phyloP scores from a whole-genome alignment of 92 coral and sea anemone genomes.

The Zoanthus sociatus region DNA sequence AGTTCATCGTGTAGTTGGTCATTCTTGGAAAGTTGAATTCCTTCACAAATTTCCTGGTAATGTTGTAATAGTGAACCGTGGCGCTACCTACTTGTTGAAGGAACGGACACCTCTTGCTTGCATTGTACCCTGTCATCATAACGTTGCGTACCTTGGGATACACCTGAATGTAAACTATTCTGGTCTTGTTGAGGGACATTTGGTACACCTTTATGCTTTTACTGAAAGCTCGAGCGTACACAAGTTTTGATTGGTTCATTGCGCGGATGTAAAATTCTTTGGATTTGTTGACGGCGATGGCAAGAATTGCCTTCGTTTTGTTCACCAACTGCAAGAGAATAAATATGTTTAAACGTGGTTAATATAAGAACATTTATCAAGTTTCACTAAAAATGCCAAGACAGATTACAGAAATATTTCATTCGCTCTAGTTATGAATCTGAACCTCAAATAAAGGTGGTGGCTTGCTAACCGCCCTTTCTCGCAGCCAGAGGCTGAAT shows the following conservation, averaged over 20 bases:
- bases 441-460: no score
- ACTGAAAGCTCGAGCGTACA: slow-evolving; percentile 22
- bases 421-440: not conserved
- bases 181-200: slow-evolving; percentile 18
- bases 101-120: slow-evolving; percentile 38
- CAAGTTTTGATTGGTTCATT: slow-evolving; percentile 34
- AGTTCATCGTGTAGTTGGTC: slow-evolving; percentile 56
- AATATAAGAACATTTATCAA: not conserved
- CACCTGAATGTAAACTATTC: slow-evolving; percentile 9
- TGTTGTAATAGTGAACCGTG: slow-evolving; percentile 59
- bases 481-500: no score
- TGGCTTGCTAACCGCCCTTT: no score
- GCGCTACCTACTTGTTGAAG: slow-evolving; percentile 27
- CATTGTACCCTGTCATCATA: slow-evolving; percentile 50
- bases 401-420: not conserved
- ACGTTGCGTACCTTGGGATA: slow-evolving; percentile 49
- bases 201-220: slow-evolving; percentile 17
- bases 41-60: slow-evolving; percentile 54
- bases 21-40: slow-evolving; percentile 61
- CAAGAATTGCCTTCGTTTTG: not conserved
- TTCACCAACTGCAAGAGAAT: slow-evolving; percentile 17
- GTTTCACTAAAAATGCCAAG: no score
- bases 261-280: slow-evolving; percentile 40
- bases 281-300: slow-evolving; percentile 55
- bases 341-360: not conserved